phyloP scores from a whole-genome alignment of 2,113 vertebrate genomes.

The Heteronetta atricapilla region DNA sequence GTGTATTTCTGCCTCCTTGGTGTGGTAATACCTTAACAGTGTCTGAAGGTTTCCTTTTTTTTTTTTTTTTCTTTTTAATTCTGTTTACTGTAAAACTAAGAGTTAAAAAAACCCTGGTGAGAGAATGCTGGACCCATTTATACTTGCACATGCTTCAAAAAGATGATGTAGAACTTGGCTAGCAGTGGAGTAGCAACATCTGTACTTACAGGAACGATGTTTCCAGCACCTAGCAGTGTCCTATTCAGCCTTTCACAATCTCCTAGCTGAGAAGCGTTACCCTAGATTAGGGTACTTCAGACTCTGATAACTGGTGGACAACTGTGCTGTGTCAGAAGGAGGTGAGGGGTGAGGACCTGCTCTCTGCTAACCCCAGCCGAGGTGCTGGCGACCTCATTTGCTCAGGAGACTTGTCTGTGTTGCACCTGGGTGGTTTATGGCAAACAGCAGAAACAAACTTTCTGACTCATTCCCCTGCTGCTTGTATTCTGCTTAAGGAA shows the following conservation, averaged over 20 bases:
- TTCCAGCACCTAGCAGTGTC: conserved; percentile 21
- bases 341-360: background rate
- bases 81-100: background rate
- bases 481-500: background rate
- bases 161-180: conserved; percentile 44
- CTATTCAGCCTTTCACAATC: background rate
- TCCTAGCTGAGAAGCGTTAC: background rate
- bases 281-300: background rate
- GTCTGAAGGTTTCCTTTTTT: background rate
- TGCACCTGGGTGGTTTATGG: background rate
- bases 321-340: background rate
- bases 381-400: background rate
- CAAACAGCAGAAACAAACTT: background rate
- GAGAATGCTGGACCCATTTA: background rate
- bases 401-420: background rate
- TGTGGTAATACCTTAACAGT: background rate
- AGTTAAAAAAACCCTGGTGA: background rate
- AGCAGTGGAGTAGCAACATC: background rate
- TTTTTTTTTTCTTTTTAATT: fast-evolving
- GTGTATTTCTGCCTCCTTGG: background rate
- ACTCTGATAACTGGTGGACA: background rate
- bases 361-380: background rate
- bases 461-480: background rate
- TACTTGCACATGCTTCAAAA: background rate
- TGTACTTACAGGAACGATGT: background rate